Conservation (phyloP, 2,113 vertebrate species). For the Muntiacus reevesi region DNA sequence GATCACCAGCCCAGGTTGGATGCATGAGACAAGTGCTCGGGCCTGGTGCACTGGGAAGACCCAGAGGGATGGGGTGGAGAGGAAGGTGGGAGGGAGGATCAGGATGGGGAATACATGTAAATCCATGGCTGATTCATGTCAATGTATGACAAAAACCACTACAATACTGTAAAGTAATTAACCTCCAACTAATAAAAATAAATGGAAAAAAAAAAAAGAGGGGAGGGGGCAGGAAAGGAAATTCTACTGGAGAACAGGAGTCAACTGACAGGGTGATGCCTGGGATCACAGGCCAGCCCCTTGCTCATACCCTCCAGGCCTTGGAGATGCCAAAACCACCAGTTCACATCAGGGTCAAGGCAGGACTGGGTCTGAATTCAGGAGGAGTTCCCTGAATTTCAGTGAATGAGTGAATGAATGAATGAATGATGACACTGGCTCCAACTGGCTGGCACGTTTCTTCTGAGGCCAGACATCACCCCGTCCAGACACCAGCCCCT, state of each 20-base stretch:
- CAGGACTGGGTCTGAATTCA: background rate
- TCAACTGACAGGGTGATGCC: background rate
- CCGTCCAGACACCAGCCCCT: background rate
- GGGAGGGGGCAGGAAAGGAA: rapidly evolving
- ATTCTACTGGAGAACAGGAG: background rate
- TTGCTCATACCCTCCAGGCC: too few species aligned
- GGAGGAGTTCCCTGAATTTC: background rate
- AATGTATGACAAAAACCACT: too few species aligned
- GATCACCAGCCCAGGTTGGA: too few species aligned
- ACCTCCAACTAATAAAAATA: too few species aligned
- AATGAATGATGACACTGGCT: background rate
- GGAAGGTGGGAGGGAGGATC: too few species aligned
- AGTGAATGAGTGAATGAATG: background rate
- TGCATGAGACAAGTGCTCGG: too few species aligned
- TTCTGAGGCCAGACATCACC: background rate
- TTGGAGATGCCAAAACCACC: background rate
- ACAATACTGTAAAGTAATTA: too few species aligned
- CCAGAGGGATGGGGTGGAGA: too few species aligned
- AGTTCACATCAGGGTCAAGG: background rate
- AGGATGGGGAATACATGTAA: too few species aligned
- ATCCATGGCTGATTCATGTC: too few species aligned
- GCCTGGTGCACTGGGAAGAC: too few species aligned
- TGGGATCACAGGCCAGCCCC: background rate
- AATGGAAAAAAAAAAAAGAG: too few species aligned
- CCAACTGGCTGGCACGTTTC: background rate